These are phyloP conservation scores for Ctenosaura bakeri DNA, from an alignment of 2,797 vertebrate genomes.

Conservation along the genomic window DNA sequence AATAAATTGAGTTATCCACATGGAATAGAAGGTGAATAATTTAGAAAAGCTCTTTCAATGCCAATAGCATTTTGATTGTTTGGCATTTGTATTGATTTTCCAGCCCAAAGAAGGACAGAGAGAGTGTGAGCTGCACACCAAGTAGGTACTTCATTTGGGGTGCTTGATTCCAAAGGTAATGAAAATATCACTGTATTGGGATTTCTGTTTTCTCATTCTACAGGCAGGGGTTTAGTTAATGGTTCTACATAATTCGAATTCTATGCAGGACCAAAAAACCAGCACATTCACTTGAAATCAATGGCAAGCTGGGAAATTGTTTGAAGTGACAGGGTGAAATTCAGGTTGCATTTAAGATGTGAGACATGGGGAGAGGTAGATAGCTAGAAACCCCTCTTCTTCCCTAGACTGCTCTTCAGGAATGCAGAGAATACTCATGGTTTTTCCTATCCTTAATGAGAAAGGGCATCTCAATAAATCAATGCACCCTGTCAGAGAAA, in stretches of 20 bases:
- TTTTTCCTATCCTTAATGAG: too few species aligned
- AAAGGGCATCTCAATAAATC: too few species aligned
- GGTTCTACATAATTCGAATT: constrained; percentile 1
- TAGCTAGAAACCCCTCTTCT: too few species aligned
- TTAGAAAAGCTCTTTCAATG: constrained; percentile 32
- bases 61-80: constrained; percentile 39
- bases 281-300: constrained; percentile 37
- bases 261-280: constrained; percentile 47
- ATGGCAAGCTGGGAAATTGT: constrained; percentile 28
- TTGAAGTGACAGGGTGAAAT: constrained; percentile 5
- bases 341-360: too few species aligned
- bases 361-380: too few species aligned
- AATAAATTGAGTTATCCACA: constrained; percentile 40
- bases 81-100: constrained; percentile 31
- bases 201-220: constrained; percentile 26
- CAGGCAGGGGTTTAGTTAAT: neutral
- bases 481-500: neutral
- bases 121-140: neutral
- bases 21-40: constrained; percentile 35
- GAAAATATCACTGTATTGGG: neutral
- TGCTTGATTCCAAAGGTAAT: constrained; percentile 21
- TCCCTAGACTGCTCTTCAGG: too few species aligned
- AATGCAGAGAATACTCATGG: too few species aligned
- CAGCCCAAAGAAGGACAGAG: constrained; percentile 34
- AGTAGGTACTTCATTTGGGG: constrained; percentile 17